Evolutionary conservation across 2,113 vertebrate genomes (phyloP).

Genomic region (Aphelocoma coerulescens): DNA sequence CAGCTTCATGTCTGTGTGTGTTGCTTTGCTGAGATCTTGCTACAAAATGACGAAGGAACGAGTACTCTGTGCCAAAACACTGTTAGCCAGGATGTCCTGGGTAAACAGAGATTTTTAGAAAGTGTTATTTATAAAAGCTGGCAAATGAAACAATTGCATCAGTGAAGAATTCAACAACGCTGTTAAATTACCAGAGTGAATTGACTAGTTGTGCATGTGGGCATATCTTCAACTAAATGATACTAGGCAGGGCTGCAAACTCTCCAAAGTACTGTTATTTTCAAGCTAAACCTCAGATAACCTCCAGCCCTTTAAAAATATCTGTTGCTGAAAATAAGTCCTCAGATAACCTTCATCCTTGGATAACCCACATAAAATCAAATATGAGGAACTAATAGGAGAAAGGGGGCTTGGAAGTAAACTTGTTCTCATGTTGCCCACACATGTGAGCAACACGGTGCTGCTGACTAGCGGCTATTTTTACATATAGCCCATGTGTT

Average conservation of each 20-base stretch:
- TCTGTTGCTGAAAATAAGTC: constrained; percentile 57
- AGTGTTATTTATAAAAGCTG: constrained; percentile 62
- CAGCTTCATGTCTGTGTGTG: neutral
- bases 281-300: constrained; percentile 63
- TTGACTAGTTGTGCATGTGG: constrained; percentile 59
- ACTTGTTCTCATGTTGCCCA: constrained; percentile 9
- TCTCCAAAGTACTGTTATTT: constrained; percentile 57
- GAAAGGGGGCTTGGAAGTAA: neutral
- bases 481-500: neutral
- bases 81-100: constrained; percentile 58
- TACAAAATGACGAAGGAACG: constrained; percentile 10
- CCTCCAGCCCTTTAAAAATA: constrained; percentile 54
- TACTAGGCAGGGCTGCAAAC: constrained; percentile 34
- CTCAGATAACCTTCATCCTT: constrained; percentile 59
- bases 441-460: neutral
- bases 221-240: constrained; percentile 52
- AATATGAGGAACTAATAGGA: neutral
- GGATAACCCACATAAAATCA: constrained; percentile 38
- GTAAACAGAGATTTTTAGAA: constrained; percentile 65
- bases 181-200: constrained; percentile 51
- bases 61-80: constrained; percentile 39
- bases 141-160: constrained; percentile 55
- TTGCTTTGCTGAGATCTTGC: constrained; percentile 35
- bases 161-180: constrained; percentile 45
- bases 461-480: neutral